Base-by-base conservation (phyloP, 1,140 invertebrate species). In the Plutomurus gul region DNA sequence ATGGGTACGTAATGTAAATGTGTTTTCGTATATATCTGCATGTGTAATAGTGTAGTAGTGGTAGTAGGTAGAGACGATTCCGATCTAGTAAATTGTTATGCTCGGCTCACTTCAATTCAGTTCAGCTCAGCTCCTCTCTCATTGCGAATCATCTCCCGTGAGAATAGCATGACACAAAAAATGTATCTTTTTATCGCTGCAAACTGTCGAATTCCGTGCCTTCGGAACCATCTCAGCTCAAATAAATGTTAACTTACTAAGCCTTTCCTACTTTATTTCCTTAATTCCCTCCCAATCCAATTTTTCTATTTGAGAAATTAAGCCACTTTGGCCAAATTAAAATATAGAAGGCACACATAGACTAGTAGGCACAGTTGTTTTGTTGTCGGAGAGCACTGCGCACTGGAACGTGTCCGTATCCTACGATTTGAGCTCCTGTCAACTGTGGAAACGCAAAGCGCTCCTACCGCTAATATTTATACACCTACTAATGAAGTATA, bases 131-230 rank as follows among this genome's bases (percentile, higher is more conserved):
- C 18, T 18, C 27, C 25, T 27, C 27, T 33, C 6, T 22, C 40
- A 18, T 33, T 79, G 77, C 77, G 72, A 79, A 79, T 79, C 77
- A 51, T 56, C 46, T 79, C 77, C 72, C 70, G 7, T 3, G 65
- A 51, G 77, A 79, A 37, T 79, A 49, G 56, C 77, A 82, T 79
- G 77, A 73, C 75, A 82, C 39, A 79, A 82, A 81, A 82, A 82
- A 82, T 82, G 81, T 79, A 47, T 79, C 75, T 79, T 82, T 82
- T 82, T 82, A 82, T 82, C 81, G 77, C 75, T 77, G 81, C 70
- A 79, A 82, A 82, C 81, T 82, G 81, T 82, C 81, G 81, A 82
- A 82, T 82, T 79, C 65, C 75, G 78, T 82, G 81, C 72, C 43
- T 43, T 79, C 71, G 22, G 18, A 47, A 37, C 51, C 60, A 70